phyloP scores from a whole-genome alignment of 1,140 invertebrate genomes.

The Aphelinus atriplicis region DNA sequence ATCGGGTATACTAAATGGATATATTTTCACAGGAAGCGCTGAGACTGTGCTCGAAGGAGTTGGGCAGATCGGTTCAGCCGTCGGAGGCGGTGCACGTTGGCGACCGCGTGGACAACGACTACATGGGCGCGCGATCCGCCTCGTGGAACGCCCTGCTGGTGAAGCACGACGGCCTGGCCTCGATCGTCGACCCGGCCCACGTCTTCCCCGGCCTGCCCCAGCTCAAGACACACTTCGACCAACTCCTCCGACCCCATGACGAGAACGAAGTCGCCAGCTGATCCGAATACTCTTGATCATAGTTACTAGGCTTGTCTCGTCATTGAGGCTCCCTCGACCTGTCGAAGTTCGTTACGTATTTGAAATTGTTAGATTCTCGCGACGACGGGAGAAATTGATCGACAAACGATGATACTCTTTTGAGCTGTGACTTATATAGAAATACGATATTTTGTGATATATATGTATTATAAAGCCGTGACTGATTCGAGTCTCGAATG shows the following conservation, averaged over 20 bases:
- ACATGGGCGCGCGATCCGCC: slow-evolving; percentile 75
- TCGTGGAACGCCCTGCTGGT: slow-evolving; percentile 81
- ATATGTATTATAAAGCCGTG: too few relatives aligned
- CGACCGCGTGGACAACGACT: slow-evolving; percentile 80
- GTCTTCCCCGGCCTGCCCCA: slow-evolving; percentile 51
- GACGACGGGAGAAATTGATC: too few relatives aligned
- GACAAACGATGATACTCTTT: too few relatives aligned
- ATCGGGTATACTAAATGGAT: background rate
- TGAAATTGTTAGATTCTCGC: too few relatives aligned
- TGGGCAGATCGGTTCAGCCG: slow-evolving; percentile 58
- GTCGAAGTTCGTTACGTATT: too few relatives aligned
- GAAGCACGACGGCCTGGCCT: slow-evolving; percentile 48
- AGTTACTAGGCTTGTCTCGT: too few relatives aligned
- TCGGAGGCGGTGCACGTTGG: slow-evolving; percentile 83
- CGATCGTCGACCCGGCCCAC: slow-evolving; percentile 31
- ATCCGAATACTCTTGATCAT: too few relatives aligned
- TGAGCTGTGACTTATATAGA: too few relatives aligned
- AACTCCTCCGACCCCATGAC: background rate
- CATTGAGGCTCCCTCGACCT: too few relatives aligned
- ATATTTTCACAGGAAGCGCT: slow-evolving; percentile 67
- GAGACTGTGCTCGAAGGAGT: slow-evolving; percentile 54
- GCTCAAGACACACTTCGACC: slow-evolving; percentile 47
- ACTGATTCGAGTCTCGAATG: too few relatives aligned
- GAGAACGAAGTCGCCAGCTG: background rate
- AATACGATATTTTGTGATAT: too few relatives aligned